phyloP scores from a whole-genome alignment of 2,113 vertebrate genomes.

The Heteronetta atricapilla region DNA sequence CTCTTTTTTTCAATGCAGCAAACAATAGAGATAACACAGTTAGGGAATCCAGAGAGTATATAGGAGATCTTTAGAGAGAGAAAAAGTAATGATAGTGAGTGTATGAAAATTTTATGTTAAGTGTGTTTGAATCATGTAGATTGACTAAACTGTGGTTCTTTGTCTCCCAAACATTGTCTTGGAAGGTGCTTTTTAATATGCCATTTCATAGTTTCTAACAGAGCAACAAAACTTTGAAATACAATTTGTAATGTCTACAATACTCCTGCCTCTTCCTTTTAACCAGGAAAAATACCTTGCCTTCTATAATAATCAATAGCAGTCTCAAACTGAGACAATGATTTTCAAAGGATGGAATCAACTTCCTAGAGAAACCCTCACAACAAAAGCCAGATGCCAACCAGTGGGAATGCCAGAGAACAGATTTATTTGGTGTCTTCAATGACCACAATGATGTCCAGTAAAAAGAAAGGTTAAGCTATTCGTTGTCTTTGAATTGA shows the following conservation, averaged over 20 bases:
- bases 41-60: neutral
- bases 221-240: neutral
- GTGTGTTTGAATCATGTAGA: accelerated
- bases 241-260: neutral
- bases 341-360: neutral
- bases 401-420: neutral
- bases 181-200: neutral
- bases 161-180: neutral
- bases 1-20: neutral
- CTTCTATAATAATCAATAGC: neutral
- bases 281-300: neutral
- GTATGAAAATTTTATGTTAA: neutral
- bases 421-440: neutral
- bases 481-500: neutral
- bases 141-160: neutral
- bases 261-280: neutral
- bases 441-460: neutral
- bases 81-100: neutral
- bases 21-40: neutral
- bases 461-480: neutral
- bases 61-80: neutral
- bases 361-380: neutral
- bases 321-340: neutral
- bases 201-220: neutral
- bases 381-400: neutral